A percentile compares a stretch with the other conserved stretches of the same genome.
phyloP scores from a whole-genome alignment of 2,888 invertebrate species.

The Nomada flava region DNA sequence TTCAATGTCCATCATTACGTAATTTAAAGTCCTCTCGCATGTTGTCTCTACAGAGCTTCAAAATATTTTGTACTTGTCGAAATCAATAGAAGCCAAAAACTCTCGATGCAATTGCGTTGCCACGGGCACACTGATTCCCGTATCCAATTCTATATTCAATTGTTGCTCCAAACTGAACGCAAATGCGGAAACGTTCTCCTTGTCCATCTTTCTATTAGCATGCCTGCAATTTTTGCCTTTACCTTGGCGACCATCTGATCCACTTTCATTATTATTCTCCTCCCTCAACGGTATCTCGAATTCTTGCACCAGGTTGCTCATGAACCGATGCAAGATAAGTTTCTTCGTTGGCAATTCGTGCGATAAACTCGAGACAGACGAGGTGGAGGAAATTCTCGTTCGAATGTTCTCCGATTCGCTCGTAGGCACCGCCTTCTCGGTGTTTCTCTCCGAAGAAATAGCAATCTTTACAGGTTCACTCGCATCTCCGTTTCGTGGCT shows the following conservation, averaged over 20 bases:
- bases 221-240: not conserved
- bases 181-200: slow-evolving; percentile 30
- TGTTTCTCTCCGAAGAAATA: not conserved
- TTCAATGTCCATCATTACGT: no score
- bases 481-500: not conserved
- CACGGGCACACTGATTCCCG: not conserved
- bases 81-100: slow-evolving; percentile 37
- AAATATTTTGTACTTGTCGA: slow-evolving; percentile 39
- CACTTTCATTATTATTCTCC: slow-evolving; percentile 20
- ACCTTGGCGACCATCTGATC: not conserved
- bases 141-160: slow-evolving; percentile 28
- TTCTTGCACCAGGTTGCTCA: not conserved
- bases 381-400: slow-evolving; percentile 6
- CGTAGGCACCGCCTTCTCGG: not conserved
- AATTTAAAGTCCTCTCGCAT: no score
- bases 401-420: not conserved
- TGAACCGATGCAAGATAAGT: slow-evolving; percentile 44
- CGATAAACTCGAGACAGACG: not conserved
- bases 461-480: slow-evolving; percentile 2
- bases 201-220: not conserved
- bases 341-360: slow-evolving; percentile 49
- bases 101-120: slow-evolving; percentile 36
- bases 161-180: slow-evolving; percentile 17
- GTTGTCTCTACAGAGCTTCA: not conserved
- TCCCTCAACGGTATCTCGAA: slow-evolving; percentile 10